phyloP scores from a whole-genome alignment of 2,797 vertebrate genomes.

The Melanotaenia boesemani region DNA sequence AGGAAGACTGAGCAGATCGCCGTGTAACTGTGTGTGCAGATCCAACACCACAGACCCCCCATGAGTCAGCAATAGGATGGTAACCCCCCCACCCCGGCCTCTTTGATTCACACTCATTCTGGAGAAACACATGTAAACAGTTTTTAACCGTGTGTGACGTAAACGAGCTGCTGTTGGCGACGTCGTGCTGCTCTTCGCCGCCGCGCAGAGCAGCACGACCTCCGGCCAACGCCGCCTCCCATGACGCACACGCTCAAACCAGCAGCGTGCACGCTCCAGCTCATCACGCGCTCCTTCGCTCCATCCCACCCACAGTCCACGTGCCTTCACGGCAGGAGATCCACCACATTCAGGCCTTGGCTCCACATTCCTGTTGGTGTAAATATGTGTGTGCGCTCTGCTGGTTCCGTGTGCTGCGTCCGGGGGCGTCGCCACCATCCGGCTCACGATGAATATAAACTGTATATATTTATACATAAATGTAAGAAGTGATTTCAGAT shows the following conservation, averaged over 20 bases:
- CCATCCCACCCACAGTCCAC: constrained; percentile 32
- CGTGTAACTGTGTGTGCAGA: constrained; percentile 80
- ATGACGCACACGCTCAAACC: constrained; percentile 67
- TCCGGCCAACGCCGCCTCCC: constrained; percentile 14
- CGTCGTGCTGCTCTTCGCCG: constrained; percentile 5
- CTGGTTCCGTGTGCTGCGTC: background rate
- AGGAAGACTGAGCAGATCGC: constrained; percentile 87
- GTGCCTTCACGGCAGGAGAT: constrained; percentile 68
- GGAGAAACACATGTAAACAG: constrained; percentile 39
- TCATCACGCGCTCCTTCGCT: constrained; percentile 12
- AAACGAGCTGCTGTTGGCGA: no score
- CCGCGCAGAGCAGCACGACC: constrained; percentile 6
- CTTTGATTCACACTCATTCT: constrained; percentile 84
- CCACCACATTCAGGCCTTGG: constrained; percentile 48
- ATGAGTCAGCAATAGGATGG: constrained; percentile 78
- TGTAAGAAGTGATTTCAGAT: constrained; percentile 92
- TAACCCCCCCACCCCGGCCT: constrained; percentile 64
- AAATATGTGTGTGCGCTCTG: constrained; percentile 20
- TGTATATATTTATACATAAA: constrained; percentile 86
- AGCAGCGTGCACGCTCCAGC: constrained; percentile 43
- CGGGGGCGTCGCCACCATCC: constrained; percentile 38
- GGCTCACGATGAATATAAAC: constrained; percentile 66
- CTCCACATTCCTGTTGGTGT: constrained; percentile 14
- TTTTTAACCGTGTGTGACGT: constrained; percentile 49
- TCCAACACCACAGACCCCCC: constrained; percentile 86